These are phyloP conservation scores for Condylura cristata DNA, from an alignment of 2,113 vertebrate genomes.

Conservation along the genomic window DNA sequence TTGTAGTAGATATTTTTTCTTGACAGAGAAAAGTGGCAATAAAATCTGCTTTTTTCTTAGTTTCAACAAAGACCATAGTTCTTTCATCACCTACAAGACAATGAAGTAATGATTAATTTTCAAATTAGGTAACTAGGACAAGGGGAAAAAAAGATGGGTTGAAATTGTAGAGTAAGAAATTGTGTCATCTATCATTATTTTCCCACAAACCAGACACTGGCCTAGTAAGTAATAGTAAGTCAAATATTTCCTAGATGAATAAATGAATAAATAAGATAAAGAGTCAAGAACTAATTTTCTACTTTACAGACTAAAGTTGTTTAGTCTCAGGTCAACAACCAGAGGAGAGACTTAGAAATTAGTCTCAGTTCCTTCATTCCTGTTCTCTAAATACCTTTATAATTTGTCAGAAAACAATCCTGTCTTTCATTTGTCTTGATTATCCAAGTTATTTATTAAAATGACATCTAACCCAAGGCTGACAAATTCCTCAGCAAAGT, in stretches of 20 bases:
- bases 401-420: not conserved
- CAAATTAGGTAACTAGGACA: not conserved
- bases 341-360: not conserved
- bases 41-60: constrained; percentile 95
- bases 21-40: constrained; percentile 95
- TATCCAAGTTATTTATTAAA: not conserved
- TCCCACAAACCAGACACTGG: not conserved
- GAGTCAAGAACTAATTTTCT: not conserved
- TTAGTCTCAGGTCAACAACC: not conserved
- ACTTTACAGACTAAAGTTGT: not conserved
- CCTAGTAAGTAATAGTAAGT: not conserved
- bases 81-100: constrained; percentile 88
- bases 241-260: not conserved
- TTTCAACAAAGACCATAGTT: constrained; percentile 96
- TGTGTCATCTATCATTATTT: not conserved
- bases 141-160: not conserved
- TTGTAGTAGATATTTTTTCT: constrained; percentile 93
- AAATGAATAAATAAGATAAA: not conserved
- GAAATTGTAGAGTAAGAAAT: not conserved
- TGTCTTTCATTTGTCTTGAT: not conserved
- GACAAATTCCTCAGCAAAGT: not conserved
- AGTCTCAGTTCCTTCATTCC: not conserved
- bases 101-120: not conserved
- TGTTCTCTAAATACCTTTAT: not conserved
- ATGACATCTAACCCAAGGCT: not conserved